Base-by-base conservation (phyloP, 2,888 invertebrate species). In the Lampropteryx suffumata region DNA sequence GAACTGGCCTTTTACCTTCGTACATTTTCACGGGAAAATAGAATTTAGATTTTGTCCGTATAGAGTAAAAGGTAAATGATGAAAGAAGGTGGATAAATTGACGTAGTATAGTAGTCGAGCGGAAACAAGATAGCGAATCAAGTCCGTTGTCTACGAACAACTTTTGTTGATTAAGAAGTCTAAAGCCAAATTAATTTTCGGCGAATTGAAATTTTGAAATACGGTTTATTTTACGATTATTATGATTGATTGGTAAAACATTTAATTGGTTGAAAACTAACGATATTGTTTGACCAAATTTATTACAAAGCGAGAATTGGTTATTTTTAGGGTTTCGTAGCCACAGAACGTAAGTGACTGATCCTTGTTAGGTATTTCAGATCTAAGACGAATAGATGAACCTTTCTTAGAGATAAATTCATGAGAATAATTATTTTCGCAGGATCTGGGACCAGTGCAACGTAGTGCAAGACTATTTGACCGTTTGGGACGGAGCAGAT, bases 361-460 rank as follows among this genome's bases (percentile, higher is more conserved):
- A n/a, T n/a, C n/a, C n/a, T n/a, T n/a, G n/a, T n/a, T n/a, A n/a
- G n/a, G n/a, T n/a, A n/a, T n/a, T n/a, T n/a, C n/a, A n/a, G n/a
- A n/a, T n/a, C n/a, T n/a, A n/a, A n/a, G n/a, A n/a, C n/a, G n/a
- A n/a, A n/a, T n/a, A n/a, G n/a, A n/a, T n/a, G n/a, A n/a, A n/a
- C n/a, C n/a, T n/a, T n/a, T n/a, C n/a, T n/a, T n/a, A n/a, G n/a
- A n/a, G n/a, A n/a, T n/a, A n/a, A n/a, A n/a, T n/a, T n/a, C n/a
- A n/a, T n/a, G n/a, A n/a, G n/a, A n/a, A n/a, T n/a, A n/a, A n/a
- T n/a, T 6, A 32, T 55, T 45, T 34, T 55, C 76, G 43, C 76
- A 95, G 95, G 78, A 94, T 95, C 54, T 95, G 95, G 94, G 95
- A 95, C 82, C 94, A 95, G 80, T 95, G 95, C 80, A 95, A 95